Evolutionary conservation across 1,140 invertebrate genomes (phyloP), one percentile per base, ranked within the genome.

Genomic region (Drosophila pallidifrons): DNA sequence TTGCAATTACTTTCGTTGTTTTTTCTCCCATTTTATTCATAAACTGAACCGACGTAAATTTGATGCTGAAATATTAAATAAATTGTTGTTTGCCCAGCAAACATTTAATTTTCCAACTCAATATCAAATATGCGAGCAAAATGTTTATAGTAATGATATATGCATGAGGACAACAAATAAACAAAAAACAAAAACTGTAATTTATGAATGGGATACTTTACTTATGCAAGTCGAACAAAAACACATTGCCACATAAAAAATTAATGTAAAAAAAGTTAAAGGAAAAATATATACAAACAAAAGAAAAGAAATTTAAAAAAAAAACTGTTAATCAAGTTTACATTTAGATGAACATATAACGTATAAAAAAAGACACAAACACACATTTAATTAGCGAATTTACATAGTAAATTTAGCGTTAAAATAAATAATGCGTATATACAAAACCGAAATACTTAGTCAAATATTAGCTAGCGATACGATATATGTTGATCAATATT

Each of bases 311-410:
- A 61, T 5, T 30, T 15, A 15, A 15, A 15, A 16, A 13, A 67
- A 59, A 73, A 76, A 80, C 79, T 77, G 85, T 85, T 89, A 89
- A 89, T 85, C 85, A 89, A 89, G 85, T 89, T 89, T 89, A 85
- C 81, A 89, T 89, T 89, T 89, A 89, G 85, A 76, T 81, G 78
- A 85, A 75, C 77, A 66, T 89, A 83, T 89, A 81, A 81, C 4
- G 66, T 65, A 69, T 67, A 82, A 43, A 64, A 78, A 43, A 74
- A 3, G 8, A 38, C 7, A 38, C 13, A 64, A n/a, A 69, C 45
- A 51, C 16, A 79, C 32, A 58, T 41, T 63, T 65, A 82, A 69
- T 68, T 83, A 79, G 85, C 85, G 85, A 88, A 89, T 88, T 88
- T 88, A 88, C 85, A 75, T 85, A 89, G 85, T 89, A 89, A 89